phyloP scores from a whole-genome alignment of 2,113 vertebrate species.

The Colaptes auratus region DNA sequence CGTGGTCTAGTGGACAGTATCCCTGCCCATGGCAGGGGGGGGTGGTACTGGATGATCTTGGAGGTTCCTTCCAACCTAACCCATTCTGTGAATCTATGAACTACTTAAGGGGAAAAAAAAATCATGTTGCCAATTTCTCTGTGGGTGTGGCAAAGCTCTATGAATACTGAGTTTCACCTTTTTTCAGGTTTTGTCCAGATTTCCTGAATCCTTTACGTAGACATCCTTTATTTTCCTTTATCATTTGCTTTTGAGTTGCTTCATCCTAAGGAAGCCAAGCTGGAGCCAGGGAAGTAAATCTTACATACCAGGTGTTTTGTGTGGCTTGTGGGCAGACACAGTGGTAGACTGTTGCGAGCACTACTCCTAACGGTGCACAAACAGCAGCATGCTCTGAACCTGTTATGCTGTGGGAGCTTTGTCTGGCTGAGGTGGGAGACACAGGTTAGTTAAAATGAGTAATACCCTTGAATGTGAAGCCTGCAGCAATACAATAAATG shows the following conservation, averaged over 20 bases:
- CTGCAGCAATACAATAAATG: neutral
- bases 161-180: neutral
- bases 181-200: rapidly evolving
- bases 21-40: no score
- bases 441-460: neutral
- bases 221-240: neutral
- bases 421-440: neutral
- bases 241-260: neutral
- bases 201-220: neutral
- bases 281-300: neutral
- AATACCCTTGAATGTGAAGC: neutral
- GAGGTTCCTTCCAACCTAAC: no score
- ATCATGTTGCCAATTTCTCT: neutral
- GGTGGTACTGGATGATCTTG: no score
- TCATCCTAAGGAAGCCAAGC: neutral
- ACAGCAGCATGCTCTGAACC: neutral
- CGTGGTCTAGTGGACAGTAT: no score
- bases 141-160: neutral
- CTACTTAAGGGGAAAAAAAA: no score
- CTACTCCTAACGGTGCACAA: rapidly evolving
- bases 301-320: neutral
- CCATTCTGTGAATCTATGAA: no score
- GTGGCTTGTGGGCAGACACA: neutral
- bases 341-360: neutral
- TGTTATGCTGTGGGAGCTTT: rapidly evolving